Conservation (phyloP, 2,113 vertebrate genomes). For the Hypanus sabinus region DNA sequence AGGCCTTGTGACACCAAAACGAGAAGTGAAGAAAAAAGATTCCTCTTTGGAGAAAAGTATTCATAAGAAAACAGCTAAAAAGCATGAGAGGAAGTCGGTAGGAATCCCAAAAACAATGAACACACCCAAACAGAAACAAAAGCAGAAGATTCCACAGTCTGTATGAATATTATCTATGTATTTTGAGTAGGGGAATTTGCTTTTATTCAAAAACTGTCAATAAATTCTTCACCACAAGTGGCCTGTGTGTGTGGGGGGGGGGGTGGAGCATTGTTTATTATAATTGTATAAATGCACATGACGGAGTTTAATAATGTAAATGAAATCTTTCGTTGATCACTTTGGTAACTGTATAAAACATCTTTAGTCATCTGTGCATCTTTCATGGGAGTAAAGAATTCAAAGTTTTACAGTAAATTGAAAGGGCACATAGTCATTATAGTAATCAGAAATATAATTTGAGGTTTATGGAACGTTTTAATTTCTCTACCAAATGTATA, state of each 20-base stretch:
- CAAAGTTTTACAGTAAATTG: neutral
- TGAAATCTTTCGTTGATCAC: neutral
- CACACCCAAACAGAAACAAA: constrained; percentile 38
- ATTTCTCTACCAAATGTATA: neutral
- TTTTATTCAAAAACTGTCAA: neutral
- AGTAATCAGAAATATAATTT: neutral
- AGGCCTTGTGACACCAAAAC: constrained; percentile 39
- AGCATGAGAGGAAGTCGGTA: constrained; percentile 48
- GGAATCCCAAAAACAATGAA: constrained; percentile 43
- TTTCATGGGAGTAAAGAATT: neutral
- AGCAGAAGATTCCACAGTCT: neutral
- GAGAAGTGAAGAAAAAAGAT: constrained; percentile 30
- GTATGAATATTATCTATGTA: constrained; percentile 30
- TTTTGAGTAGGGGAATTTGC: neutral
- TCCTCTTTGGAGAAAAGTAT: constrained; percentile 44
- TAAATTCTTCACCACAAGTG: neutral
- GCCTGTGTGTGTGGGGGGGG: neutral
- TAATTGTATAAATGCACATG: neutral
- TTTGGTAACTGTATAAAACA: neutral
- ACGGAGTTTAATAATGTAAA: constrained; percentile 10
- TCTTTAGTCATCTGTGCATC: neutral
- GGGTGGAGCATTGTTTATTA: neutral
- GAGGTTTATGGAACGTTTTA: neutral
- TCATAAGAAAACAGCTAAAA: constrained; percentile 48
- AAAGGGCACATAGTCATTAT: neutral